These are phyloP conservation scores for Scalopus aquaticus DNA, from an alignment of 2,113 vertebrate genomes.

Conservation along the genomic window DNA sequence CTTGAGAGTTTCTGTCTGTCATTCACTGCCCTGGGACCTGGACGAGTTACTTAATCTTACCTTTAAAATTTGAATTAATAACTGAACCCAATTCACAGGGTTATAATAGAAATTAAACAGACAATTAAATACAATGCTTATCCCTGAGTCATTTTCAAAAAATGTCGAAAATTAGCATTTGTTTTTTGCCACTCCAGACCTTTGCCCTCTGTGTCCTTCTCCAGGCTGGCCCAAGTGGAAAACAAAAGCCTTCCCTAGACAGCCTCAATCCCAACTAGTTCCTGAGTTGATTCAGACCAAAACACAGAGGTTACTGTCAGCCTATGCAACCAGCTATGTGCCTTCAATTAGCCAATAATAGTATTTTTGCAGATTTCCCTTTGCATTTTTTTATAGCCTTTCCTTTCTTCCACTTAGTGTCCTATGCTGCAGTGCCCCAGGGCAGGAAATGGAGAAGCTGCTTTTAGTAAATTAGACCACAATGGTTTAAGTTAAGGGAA, in stretches of 20 bases:
- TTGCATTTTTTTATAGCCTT: background rate
- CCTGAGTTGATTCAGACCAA: background rate
- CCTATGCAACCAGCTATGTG: background rate
- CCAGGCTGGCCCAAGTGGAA: background rate
- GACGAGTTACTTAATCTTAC: background rate
- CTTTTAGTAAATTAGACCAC: background rate
- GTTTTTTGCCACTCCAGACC: too few relatives aligned
- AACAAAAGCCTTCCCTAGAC: background rate
- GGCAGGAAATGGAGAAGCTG: background rate
- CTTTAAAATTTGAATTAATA: conserved; percentile 40
- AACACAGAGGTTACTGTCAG: background rate
- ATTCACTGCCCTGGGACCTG: background rate
- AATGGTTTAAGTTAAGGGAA: background rate
- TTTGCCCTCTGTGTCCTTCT: background rate
- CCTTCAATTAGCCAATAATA: background rate
- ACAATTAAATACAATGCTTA: background rate
- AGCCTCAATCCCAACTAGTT: background rate
- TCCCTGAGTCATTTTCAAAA: background rate
- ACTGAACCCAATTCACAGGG: background rate
- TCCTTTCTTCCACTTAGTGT: background rate
- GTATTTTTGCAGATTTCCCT: background rate
- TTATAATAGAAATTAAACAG: background rate
- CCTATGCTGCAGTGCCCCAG: background rate
- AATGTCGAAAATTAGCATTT: background rate
- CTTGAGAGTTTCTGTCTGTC: background rate